Evolutionary conservation across 2,113 vertebrate species (phyloP), one percentile per base, ranked within the genome.

Genomic region (Caranx ignobilis): DNA sequence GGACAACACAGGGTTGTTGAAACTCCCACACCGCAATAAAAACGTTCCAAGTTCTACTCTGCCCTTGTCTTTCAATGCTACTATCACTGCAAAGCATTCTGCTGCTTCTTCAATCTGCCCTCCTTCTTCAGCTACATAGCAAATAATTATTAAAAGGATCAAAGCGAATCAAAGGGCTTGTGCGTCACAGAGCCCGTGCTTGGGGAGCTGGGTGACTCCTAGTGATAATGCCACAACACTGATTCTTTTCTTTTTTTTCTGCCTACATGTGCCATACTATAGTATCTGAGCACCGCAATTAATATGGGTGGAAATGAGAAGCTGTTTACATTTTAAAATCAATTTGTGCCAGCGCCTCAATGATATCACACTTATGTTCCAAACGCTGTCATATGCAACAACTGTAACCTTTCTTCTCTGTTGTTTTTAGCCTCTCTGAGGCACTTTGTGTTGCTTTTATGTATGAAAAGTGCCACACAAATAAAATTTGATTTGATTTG

Each of bases 71-170:
- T 69, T 60, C 19, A 11, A n/a, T 52, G 15, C 54, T 47, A 43
- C 81, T 84, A 87, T 92, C 92, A 82, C 84, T 31, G 34, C 47
- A 55, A 10, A 76, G 66, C 84, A 73, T 89, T 88, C 64, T 79
- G 67, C 10, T 57, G 60, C 72, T 67, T 84, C 70, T 65, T 78
- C 67, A 81, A 73, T 86, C 71, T 84, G 81, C 66, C 75, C 86
- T 85, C 79, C 75, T 87, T 74, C 69, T 76, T 75, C 73, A 62
- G 79, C 88, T 74, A 67, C 75, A 70, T 45, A 35, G 83, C 72
- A 85, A 88, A 89, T 88, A 86, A 89, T 89, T 88, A 91, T 80
- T 78, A 85, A 82, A 79, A 75, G 87, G 86, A 90, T 92, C 85
- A 93, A 92, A 93, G 85, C 71, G 16, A 64, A 39, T 81, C 82